Evolutionary conservation across 2,113 vertebrate species (phyloP).

Genomic region (Microcebus jonahi): DNA sequence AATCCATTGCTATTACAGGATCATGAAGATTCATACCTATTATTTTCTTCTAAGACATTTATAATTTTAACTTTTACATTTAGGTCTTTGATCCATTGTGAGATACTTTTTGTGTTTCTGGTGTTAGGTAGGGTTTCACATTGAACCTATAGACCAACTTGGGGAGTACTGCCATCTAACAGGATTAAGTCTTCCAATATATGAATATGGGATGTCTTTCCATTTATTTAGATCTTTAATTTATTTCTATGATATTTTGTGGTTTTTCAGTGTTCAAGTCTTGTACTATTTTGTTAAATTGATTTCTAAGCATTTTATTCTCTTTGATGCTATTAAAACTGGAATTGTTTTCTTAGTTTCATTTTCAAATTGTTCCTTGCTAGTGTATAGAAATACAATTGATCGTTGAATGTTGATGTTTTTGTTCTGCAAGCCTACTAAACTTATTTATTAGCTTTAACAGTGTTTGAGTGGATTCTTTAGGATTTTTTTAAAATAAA

Average conservation of each 20-base stretch:
- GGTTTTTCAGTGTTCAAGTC: background rate
- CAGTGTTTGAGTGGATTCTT: background rate
- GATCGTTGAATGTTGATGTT: background rate
- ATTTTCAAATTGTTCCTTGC: background rate
- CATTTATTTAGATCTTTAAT: background rate
- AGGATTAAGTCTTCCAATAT: background rate
- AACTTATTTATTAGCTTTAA: background rate
- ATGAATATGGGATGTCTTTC: background rate
- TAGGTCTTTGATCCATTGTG: background rate
- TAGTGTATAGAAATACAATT: background rate
- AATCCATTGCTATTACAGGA: background rate
- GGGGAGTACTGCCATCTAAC: background rate
- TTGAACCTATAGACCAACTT: background rate
- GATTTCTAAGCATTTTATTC: background rate
- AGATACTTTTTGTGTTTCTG: background rate
- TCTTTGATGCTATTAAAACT: background rate
- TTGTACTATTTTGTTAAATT: background rate
- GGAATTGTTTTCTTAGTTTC: background rate
- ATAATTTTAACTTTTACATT: background rate
- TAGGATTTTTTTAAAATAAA: background rate
- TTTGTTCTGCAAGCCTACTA: background rate
- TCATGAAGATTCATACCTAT: background rate
- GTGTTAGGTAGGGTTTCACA: background rate
- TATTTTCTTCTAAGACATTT: background rate
- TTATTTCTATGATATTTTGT: background rate